These are phyloP conservation scores for Drosophila pandora DNA, from an alignment of 1,140 invertebrate genomes.

Conservation along the genomic window DNA sequence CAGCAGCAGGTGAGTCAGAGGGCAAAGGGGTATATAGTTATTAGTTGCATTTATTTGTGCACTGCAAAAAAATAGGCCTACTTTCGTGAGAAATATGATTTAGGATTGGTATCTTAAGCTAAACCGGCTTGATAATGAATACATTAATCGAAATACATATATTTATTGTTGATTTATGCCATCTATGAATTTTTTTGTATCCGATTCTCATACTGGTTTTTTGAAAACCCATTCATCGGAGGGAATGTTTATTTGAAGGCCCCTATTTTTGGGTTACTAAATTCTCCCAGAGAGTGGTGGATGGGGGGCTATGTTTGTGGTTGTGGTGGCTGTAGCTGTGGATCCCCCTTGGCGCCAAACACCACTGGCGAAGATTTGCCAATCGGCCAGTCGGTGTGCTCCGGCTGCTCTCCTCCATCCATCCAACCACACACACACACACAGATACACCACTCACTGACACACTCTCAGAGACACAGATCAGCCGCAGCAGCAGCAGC, in stretches of 20 bases:
- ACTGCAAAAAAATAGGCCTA: constrained; percentile 4
- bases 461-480: constrained; percentile 22
- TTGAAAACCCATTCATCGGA: constrained; percentile 8
- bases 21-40: constrained; percentile 18
- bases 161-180: background rate
- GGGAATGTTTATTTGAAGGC: constrained; percentile 43
- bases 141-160: too few relatives aligned
- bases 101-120: too few relatives aligned
- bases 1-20: constrained; percentile 34
- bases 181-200: background rate
- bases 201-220: constrained; percentile 6
- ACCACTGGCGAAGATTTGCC: constrained; percentile 75
- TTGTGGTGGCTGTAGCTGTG: constrained; percentile 19
- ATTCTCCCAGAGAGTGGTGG: constrained; percentile 36
- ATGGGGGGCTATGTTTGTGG: constrained; percentile 13
- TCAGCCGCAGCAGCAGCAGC: constrained; percentile 54
- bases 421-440: constrained; percentile 27
- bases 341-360: constrained; percentile 34
- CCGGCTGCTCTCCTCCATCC: constrained; percentile 50
- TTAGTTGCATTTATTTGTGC: constrained; percentile 11
- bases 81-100: too few relatives aligned
- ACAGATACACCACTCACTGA: constrained; percentile 17
- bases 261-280: constrained; percentile 27
- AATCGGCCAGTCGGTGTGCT: constrained; percentile 60
- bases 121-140: too few relatives aligned